Percentiles rank a stretch among this genome's conserved stretches.
Evolutionary conservation across 2,888 invertebrate species (phyloP).

Genomic region (Habroteleia sp.): DNA sequence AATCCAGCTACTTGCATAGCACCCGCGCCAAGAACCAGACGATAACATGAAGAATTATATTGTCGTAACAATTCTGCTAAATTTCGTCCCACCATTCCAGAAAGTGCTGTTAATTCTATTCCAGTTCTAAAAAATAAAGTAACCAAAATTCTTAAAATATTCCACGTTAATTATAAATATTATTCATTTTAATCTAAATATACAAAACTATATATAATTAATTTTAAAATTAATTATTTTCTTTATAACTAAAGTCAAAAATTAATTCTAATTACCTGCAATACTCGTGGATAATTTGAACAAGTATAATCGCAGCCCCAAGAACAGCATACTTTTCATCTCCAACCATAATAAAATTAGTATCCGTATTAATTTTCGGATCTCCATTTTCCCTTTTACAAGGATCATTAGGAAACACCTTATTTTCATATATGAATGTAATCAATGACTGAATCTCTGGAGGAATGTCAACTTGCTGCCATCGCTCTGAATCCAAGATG

Average conservation of each 20-base stretch:
- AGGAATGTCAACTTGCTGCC: slow-evolving; percentile 96
- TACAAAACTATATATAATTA: too few relatives aligned
- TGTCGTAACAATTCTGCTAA: slow-evolving; percentile 93
- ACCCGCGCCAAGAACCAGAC: slow-evolving; percentile 97
- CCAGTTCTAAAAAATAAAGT: slow-evolving; percentile 73
- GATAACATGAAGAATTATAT: slow-evolving; percentile 94
- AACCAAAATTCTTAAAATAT: too few relatives aligned
- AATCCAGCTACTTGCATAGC: slow-evolving; percentile 96
- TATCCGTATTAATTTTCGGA: too few relatives aligned
- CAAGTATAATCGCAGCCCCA: slow-evolving; percentile 91
- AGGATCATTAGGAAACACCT: slow-evolving; percentile 81
- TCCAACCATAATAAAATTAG: slow-evolving; percentile 83
- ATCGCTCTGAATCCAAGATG: slow-evolving; percentile 93
- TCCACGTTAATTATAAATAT: too few relatives aligned
- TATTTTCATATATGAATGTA: slow-evolving; percentile 79
- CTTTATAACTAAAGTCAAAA: too few relatives aligned
- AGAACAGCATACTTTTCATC: slow-evolving; percentile 89
- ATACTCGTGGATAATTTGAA: slow-evolving; percentile 96
- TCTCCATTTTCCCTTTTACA: slow-evolving; percentile 74
- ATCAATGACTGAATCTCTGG: slow-evolving; percentile 93
- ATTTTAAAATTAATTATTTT: too few relatives aligned
- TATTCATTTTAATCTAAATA: too few relatives aligned
- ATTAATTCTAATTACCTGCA: slow-evolving; percentile 83
- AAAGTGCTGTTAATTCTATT: slow-evolving; percentile 87
- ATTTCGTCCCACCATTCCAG: slow-evolving; percentile 90